These are phyloP conservation scores for Parapsyche elsis DNA, from an alignment of 1,140 invertebrate genomes.

Conservation along the genomic window DNA sequence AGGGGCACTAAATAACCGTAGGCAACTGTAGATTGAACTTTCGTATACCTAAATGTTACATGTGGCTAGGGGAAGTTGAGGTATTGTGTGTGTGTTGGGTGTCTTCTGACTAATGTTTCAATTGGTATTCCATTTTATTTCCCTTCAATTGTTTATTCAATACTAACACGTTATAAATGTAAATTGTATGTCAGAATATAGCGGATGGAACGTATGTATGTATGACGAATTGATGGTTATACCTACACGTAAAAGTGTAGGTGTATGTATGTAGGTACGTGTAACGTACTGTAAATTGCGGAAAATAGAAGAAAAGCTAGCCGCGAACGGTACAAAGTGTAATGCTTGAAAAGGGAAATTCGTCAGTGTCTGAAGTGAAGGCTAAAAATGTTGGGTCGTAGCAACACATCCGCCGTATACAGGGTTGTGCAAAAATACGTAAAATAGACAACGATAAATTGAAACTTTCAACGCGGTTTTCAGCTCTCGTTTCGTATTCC, in stretches of 20 bases:
- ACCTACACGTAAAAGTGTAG: not conserved
- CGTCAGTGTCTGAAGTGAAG: slow-evolving; percentile 27
- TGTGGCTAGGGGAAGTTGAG: too few relatives aligned
- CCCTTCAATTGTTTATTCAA: too few relatives aligned
- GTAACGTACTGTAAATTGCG: not conserved
- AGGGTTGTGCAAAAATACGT: slow-evolving; percentile 17
- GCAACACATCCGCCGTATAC: slow-evolving; percentile 5
- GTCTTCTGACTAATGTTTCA: too few relatives aligned
- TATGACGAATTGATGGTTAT: too few relatives aligned
- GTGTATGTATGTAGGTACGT: not conserved
- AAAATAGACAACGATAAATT: slow-evolving; percentile 32
- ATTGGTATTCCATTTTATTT: too few relatives aligned
- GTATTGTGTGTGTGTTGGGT: too few relatives aligned
- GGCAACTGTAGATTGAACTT: too few relatives aligned
- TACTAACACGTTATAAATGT: too few relatives aligned
- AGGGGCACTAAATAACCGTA: too few relatives aligned
- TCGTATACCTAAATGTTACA: too few relatives aligned
- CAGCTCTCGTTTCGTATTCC: not conserved
- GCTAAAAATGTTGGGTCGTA: slow-evolving; percentile 31
- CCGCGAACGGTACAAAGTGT: slow-evolving; percentile 12
- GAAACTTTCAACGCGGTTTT: slow-evolving; percentile 25
- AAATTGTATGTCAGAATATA: too few relatives aligned
- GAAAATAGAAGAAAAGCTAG: slow-evolving; percentile 20
- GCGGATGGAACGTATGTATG: too few relatives aligned
- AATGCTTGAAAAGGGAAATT: slow-evolving; percentile 17